Conservation (phyloP, 2,888 invertebrate genomes). For the Drosophila melanocephala region DNA sequence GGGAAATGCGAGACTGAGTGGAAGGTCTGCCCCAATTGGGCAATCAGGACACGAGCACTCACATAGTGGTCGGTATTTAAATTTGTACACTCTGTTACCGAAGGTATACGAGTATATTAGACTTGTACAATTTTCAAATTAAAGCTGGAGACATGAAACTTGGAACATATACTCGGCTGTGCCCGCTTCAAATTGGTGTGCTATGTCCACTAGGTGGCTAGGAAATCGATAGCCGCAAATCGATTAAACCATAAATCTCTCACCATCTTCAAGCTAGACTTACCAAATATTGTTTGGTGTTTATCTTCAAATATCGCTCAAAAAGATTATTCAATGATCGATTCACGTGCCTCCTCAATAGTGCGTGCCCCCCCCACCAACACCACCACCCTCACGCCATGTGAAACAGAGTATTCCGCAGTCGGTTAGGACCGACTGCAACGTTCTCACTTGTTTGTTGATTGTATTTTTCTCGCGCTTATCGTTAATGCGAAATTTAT, state of each 20-base stretch:
- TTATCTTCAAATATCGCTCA: neutral
- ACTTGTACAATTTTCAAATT: neutral
- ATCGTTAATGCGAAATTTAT: slow-evolving; percentile 69
- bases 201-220: too few species aligned
- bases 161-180: neutral
- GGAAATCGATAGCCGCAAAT: neutral
- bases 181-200: too few species aligned
- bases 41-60: neutral
- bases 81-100: neutral
- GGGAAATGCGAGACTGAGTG: neutral
- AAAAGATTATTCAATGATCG: neutral
- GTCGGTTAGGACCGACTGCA: neutral
- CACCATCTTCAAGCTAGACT: neutral
- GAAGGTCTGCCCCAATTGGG: neutral
- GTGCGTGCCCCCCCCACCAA: neutral
- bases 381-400: neutral
- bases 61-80: neutral
- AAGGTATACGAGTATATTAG: neutral
- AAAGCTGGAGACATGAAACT: neutral
- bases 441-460: slow-evolving; percentile 40
- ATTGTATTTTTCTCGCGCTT: slow-evolving; percentile 51
- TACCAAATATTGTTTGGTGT: neutral
- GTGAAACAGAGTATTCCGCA: neutral
- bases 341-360: neutral
- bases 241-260: neutral